phyloP scores from a whole-genome alignment of 2,888 invertebrate species.

The Cryptocephalus moraei region DNA sequence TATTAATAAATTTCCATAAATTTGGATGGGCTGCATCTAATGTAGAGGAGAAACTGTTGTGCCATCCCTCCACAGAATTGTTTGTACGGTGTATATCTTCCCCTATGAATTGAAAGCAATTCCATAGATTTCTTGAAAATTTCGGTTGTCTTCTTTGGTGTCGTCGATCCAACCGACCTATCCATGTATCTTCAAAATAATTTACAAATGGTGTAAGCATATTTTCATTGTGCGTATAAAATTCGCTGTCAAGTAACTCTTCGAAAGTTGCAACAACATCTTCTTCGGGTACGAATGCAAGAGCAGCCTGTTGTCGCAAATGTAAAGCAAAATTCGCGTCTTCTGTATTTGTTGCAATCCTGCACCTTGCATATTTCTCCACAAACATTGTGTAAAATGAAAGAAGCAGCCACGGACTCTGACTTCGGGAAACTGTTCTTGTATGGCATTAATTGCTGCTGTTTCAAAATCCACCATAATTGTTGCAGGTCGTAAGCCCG shows the following conservation, averaged over 20 bases:
- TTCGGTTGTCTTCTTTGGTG: background rate
- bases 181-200: background rate
- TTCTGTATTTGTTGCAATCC: constrained; percentile 2
- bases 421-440: background rate
- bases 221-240: background rate
- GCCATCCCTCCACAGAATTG: constrained; percentile 1
- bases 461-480: constrained; percentile 2
- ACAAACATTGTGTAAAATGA: background rate
- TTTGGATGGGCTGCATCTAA: background rate
- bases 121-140: constrained; percentile 1
- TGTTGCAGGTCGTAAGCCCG: background rate
- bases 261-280: background rate
- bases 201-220: background rate
- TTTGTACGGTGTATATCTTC: background rate
- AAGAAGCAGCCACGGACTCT: constrained; percentile 2
- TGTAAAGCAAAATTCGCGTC: background rate
- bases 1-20: background rate
- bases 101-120: background rate
- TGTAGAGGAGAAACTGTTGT: background rate
- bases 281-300: background rate
- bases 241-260: background rate
- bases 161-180: too few species aligned
- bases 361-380: background rate
- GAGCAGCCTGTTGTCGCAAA: background rate
- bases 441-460: constrained; percentile 1